Evolutionary conservation across 1,140 invertebrate species (phyloP).

Genomic region (Patella vulgata): DNA sequence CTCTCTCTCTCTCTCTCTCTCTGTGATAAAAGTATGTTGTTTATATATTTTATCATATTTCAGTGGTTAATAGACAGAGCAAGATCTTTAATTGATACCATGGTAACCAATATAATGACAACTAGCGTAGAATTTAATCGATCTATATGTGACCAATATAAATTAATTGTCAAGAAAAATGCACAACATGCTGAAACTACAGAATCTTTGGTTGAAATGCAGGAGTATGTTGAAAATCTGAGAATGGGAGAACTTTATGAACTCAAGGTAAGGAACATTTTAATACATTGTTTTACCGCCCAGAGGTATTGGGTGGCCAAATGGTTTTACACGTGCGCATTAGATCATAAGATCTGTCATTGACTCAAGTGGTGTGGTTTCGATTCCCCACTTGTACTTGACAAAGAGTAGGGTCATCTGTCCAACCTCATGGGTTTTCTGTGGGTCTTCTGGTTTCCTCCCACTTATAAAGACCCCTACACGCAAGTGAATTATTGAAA

Average conservation of each 20-base stretch:
- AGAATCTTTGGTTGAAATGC: conserved; percentile 83
- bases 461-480: too few species aligned
- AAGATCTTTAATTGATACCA: conserved; percentile 42
- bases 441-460: too few species aligned
- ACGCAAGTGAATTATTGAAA: too few species aligned
- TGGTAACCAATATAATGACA: conserved; percentile 59
- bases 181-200: conserved; percentile 87
- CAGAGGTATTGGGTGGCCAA: too few species aligned
- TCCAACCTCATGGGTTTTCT: too few species aligned
- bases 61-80: conserved; percentile 62
- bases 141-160: conserved; percentile 72
- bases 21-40: too few species aligned
- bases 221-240: conserved; percentile 78
- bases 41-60: conserved; percentile 14
- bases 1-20: conserved; percentile 7
- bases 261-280: conserved; percentile 49
- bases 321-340: too few species aligned
- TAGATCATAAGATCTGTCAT: too few species aligned
- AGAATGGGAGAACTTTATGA: conserved; percentile 56
- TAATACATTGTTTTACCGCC: neutral
- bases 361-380: too few species aligned
- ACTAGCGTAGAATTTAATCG: conserved; percentile 60
- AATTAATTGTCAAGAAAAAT: conserved; percentile 84
- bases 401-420: too few species aligned
- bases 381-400: too few species aligned